A percentile compares a stretch with the other conserved stretches of the same genome.
Evolutionary conservation across 2,113 vertebrate species (phyloP).

Genomic region (Thermophis baileyi): DNA sequence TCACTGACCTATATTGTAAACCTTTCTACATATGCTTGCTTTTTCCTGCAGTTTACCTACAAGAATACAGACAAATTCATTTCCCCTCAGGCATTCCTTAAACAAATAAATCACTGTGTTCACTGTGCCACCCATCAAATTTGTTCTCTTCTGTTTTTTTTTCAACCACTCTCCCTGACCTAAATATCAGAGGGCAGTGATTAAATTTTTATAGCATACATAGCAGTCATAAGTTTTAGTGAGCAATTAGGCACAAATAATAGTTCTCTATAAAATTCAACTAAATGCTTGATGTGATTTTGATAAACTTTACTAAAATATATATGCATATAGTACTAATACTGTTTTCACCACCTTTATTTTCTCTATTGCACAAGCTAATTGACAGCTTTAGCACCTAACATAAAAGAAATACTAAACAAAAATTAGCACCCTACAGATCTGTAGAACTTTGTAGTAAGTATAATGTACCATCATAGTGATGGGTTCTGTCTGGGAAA

Average conservation of each 20-base stretch:
- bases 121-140: conserved; percentile 25
- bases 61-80: conserved; percentile 40
- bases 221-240: conserved; percentile 42
- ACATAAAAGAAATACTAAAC: too few species aligned
- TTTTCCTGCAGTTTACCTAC: conserved; percentile 22
- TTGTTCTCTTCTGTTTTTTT: neutral
- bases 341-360: too few species aligned
- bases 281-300: neutral
- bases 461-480: too few species aligned
- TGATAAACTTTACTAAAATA: neutral
- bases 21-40: conserved; percentile 47
- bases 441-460: too few species aligned
- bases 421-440: too few species aligned
- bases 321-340: too few species aligned
- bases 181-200: conserved; percentile 33
- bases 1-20: neutral
- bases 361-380: too few species aligned
- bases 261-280: conserved; percentile 17
- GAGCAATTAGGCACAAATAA: conserved; percentile 45
- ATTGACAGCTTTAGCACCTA: too few species aligned
- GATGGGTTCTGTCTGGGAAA: neutral
- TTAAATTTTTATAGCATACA: conserved; percentile 37
- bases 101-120: conserved; percentile 63
- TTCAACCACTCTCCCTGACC: neutral
- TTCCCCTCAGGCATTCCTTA: conserved; percentile 39